Conservation (phyloP, 2,797 vertebrate genomes). For the Staurois parvus region DNA sequence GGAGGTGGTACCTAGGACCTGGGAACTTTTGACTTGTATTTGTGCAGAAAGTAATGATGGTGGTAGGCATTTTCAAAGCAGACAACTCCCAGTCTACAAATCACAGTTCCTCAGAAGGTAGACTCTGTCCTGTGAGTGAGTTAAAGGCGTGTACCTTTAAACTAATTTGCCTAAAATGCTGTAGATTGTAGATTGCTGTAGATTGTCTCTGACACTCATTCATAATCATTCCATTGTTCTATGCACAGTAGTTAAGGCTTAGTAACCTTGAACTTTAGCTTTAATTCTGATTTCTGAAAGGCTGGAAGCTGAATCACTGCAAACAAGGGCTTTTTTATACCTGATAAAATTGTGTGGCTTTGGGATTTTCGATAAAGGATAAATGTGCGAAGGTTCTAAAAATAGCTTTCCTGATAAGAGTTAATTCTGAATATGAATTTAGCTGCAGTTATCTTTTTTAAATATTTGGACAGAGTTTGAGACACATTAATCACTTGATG, state of each 20-base stretch:
- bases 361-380: slow-evolving; percentile 22
- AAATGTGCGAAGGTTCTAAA: slow-evolving; percentile 17
- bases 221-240: background rate
- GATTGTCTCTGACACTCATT: background rate
- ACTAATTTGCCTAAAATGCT: background rate
- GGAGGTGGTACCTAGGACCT: too few relatives aligned
- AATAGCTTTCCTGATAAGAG: slow-evolving; percentile 15
- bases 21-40: too few relatives aligned
- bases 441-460: slow-evolving; percentile 20
- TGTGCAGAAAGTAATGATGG: too few relatives aligned
- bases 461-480: slow-evolving; percentile 27
- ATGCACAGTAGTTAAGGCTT: background rate
- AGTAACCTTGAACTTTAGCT: slow-evolving; percentile 21
- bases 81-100: too few relatives aligned
- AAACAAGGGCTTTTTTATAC: slow-evolving; percentile 17
- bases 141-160: too few relatives aligned
- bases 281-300: slow-evolving; percentile 1
- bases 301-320: slow-evolving; percentile 4
- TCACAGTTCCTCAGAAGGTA: too few relatives aligned
- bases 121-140: too few relatives aligned
- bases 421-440: background rate
- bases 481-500: slow-evolving; percentile 26
- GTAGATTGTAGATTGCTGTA: background rate
- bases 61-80: too few relatives aligned
- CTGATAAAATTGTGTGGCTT: slow-evolving; percentile 14